phyloP scores from a whole-genome alignment of 2,113 vertebrate species.

The Rhinichthys klamathensis region DNA sequence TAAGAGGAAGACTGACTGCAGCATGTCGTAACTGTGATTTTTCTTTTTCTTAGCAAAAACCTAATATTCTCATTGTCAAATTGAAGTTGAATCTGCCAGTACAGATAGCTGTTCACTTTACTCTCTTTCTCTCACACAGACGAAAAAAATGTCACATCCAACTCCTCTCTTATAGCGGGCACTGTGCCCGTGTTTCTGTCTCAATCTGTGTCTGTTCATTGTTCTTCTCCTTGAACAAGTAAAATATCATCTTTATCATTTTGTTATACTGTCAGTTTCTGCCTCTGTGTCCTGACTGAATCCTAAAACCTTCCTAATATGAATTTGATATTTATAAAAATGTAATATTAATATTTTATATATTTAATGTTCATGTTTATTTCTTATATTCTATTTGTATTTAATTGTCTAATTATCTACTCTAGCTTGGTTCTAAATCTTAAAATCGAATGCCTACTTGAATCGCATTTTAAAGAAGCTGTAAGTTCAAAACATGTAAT shows the following conservation, averaged over 20 bases:
- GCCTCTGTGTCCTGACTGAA: neutral
- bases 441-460: neutral
- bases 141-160: slow-evolving; percentile 22
- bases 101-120: slow-evolving; percentile 12
- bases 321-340: neutral
- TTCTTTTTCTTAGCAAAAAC: neutral
- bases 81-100: slow-evolving; percentile 1
- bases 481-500: neutral
- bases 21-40: neutral
- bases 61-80: slow-evolving; percentile 9
- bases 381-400: neutral
- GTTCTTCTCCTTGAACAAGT: neutral
- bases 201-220: neutral
- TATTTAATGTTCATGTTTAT: neutral
- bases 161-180: neutral
- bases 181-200: neutral
- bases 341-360: neutral
- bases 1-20: neutral
- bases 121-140: slow-evolving; percentile 15
- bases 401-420: too few species aligned
- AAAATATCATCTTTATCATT: neutral
- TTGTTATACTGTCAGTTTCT: neutral
- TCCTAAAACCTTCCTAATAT: neutral
- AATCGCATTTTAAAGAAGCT: neutral
- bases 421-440: neutral